Base-by-base conservation (phyloP, 2,888 invertebrate genomes). In the Pherbina coryleti region DNA sequence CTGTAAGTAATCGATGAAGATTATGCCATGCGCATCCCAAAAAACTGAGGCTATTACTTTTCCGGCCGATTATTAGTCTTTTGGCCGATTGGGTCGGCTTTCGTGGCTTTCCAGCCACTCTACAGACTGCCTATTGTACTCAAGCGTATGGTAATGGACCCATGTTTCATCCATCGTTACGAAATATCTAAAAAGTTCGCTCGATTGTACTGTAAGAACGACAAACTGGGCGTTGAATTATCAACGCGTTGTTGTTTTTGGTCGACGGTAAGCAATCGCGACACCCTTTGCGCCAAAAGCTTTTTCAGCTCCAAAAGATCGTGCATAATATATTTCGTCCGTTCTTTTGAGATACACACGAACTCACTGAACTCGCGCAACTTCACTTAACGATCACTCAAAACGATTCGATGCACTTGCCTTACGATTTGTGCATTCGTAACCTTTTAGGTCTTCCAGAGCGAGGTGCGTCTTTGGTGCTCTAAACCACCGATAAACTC, bases 221-320 rank as follows among this genome's bases (percentile, higher is more conserved):
- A 22, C 60, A 49, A 74, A 28, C 51, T 14, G 14, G 19, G 25
- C 19, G 44, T 57, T 57, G 67, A 76, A 72, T 44, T 14, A 75
- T 74, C 53, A 28, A 62, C 74, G 69, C 64, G 76, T 55, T 60
- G 60, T 17, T 66, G 76, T 72, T 76, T 79, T 57, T 69, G 62
- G 44, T 79, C 79, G 19, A 74, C 31, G 60, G 67, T 77, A 44
- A 77, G 77, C 22, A 79, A 77, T 31, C 74, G 77, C 72, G 71
- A 70, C 75, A 74, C 55, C 69, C 79, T 76, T 77, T 72, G 73
- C 69, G 53, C 74, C 64, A 34, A 79, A 69, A 81, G 71, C 80
- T 78, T 81, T 71, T 55, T 75, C 74, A 78, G 76, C 22, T 49
- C 44, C 75, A 75, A 75, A 64, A 44, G 0, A 51, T 75, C 64